Evolutionary conservation across 2,113 vertebrate genomes (phyloP), one percentile per base, ranked within the genome.

Genomic region (Erinaceus europaeus): DNA sequence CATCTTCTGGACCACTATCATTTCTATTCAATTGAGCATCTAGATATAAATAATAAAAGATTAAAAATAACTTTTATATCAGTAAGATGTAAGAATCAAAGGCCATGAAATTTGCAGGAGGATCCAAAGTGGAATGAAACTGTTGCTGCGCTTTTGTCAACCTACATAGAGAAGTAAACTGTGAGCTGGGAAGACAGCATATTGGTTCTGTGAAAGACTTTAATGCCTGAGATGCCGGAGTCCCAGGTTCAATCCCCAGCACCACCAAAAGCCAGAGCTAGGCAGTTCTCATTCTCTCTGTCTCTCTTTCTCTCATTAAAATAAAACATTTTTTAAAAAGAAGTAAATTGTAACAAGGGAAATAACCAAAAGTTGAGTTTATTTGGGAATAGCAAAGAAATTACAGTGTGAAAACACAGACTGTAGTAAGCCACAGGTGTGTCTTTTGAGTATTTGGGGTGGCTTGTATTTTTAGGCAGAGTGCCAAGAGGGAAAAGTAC

Each of bases 61-160:
- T 8, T 21, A 81, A 62, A 86, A 84, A 17, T 68, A 89, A 76
- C n/a, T n/a, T n/a, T n/a, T n/a, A n/a, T n/a, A 53, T 23, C 18
- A 46, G 29, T 25, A 67, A 74, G n/a, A n/a, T n/a, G n/a, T n/a
- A n/a, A 55, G 48, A 53, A 65, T 64, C 61, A 74, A 40, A 62
- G 89, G 42, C 42, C 57, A 77, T 82, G 32, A 42, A 86, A 78
- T 82, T 82, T 78, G 82, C 68, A 74, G 23, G n/a, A 78, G 13
- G 69, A 44, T 67, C 17, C 34, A 74, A 44, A 68, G 38, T 82
- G 38, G 77, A 86, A 42, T 82, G 38, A 77, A 86, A 27, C 23
- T 72, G 9, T 68, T 82, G 36, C 42, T n/a, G 15, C 36, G 27
- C 25, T 55, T 55, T 11, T 55, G 53, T 55, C 25, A 55, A 14